A percentile compares a stretch with the other conserved stretches of the same genome.
Evolutionary conservation across 2,797 vertebrate species (phyloP).

Genomic region (Neosilurus hyrtlii): DNA sequence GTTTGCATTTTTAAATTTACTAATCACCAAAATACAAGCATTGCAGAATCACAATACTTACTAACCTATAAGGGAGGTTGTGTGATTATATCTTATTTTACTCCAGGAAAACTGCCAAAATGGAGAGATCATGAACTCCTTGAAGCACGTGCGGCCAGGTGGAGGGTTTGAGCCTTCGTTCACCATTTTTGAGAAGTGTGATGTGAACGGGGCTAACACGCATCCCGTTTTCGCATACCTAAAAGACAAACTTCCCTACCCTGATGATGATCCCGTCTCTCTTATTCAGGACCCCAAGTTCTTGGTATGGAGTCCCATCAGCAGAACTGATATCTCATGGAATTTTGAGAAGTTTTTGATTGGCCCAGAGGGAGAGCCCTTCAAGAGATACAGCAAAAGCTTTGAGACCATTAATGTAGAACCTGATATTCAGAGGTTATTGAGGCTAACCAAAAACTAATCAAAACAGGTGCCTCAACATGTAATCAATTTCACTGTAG

Average conservation of each 20-base stretch:
- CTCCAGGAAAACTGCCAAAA: constrained; percentile 88
- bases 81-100: constrained; percentile 23
- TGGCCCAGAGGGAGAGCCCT: constrained; percentile 92
- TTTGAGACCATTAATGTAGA: constrained; percentile 84
- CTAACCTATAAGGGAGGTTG: not conserved
- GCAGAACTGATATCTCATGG: constrained; percentile 88
- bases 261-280: constrained; percentile 79
- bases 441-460: constrained; percentile 89
- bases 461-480: constrained; percentile 38
- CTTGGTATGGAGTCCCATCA: constrained; percentile 87
- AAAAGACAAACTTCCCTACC: constrained; percentile 91
- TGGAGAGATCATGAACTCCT: constrained; percentile 85
- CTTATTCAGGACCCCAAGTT: constrained; percentile 86
- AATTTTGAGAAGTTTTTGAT: constrained; percentile 99
- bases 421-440: constrained; percentile 89
- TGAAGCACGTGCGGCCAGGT: constrained; percentile 90
- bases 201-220: constrained; percentile 86
- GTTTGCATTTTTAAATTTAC: not conserved
- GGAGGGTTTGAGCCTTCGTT: constrained; percentile 87
- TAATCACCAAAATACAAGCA: too few species aligned
- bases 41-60: not conserved
- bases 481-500: constrained; percentile 44
- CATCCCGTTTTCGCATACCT: constrained; percentile 94
- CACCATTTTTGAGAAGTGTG: constrained; percentile 88
- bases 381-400: constrained; percentile 91